Conservation (phyloP, 2,888 invertebrate genomes). For the Pasiphila rectangulata region DNA sequence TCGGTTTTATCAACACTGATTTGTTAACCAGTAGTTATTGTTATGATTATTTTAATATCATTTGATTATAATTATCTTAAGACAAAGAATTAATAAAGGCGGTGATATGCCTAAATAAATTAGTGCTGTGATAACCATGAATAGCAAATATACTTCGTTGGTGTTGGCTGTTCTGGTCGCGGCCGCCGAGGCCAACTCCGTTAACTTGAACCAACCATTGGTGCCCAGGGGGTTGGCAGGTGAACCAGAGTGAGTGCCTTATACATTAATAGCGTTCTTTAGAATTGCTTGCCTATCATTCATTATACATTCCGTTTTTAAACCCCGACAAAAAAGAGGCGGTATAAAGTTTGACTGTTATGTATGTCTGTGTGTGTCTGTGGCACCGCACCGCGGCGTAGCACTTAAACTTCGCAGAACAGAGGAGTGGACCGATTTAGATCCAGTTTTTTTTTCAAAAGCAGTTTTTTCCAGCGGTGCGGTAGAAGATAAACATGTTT, state of each 20-base stretch:
- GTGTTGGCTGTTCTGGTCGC: conserved; percentile 49
- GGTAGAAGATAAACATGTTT: too few species aligned
- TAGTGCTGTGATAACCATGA: conserved; percentile 41
- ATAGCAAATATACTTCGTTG: conserved; percentile 50
- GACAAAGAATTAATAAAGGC: conserved; percentile 32
- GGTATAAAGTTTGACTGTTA: too few species aligned
- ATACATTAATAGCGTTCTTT: not conserved
- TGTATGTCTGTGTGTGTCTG: too few species aligned
- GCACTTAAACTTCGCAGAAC: too few species aligned
- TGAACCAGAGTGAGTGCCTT: conserved; percentile 10
- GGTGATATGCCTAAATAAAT: conserved; percentile 32
- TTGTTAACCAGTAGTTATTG: conserved; percentile 36
- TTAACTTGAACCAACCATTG: conserved; percentile 35
- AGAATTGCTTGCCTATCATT: too few species aligned
- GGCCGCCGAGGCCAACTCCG: conserved; percentile 51
- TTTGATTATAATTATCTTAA: conserved; percentile 42
- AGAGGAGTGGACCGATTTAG: too few species aligned
- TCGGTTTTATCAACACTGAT: conserved; percentile 49
- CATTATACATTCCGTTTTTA: too few species aligned
- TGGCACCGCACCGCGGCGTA: too few species aligned
- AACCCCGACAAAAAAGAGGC: too few species aligned
- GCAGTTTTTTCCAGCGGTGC: too few species aligned
- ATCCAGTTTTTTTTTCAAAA: too few species aligned
- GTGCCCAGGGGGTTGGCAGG: conserved; percentile 31
- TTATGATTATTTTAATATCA: conserved; percentile 36